Percentiles rank a stretch among this genome's conserved stretches.
Evolutionary conservation across 2,113 vertebrate genomes (phyloP).

Genomic region (Azemiops feae): DNA sequence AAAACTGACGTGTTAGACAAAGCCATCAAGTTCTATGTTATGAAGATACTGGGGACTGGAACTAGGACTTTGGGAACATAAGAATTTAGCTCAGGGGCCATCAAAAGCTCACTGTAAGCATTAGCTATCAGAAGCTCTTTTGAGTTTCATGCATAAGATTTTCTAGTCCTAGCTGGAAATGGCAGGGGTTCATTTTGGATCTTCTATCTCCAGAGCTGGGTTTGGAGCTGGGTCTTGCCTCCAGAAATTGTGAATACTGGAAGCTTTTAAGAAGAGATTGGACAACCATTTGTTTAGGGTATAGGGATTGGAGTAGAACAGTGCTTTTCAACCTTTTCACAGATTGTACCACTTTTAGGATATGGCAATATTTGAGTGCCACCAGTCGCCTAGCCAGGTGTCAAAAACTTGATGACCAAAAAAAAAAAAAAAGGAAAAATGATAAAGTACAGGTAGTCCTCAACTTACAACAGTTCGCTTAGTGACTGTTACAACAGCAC

Average conservation of each 20-base stretch:
- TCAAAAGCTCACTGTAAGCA: not conserved
- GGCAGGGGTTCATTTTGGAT: not conserved
- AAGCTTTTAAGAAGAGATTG: not conserved
- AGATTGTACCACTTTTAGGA: too few species aligned
- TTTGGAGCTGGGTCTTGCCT: not conserved
- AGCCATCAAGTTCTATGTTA: not conserved
- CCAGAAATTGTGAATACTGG: not conserved
- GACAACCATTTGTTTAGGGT: not conserved
- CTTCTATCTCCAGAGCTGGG: not conserved
- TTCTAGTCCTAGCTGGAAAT: not conserved
- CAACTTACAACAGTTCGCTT: too few species aligned
- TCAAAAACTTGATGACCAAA: too few species aligned
- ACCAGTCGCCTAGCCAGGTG: too few species aligned
- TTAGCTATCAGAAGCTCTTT: not conserved
- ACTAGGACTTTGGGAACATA: not conserved
- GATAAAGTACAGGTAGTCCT: too few species aligned
- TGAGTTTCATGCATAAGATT: not conserved
- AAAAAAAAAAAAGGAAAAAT: too few species aligned
- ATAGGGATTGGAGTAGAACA: not conserved
- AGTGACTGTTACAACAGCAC: too few species aligned
- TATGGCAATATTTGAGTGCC: too few species aligned
- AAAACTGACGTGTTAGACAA: not conserved
- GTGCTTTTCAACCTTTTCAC: too few species aligned
- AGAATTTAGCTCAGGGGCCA: not conserved
- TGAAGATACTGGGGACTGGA: not conserved